Conservation (phyloP, 2,888 invertebrate genomes). For the Hyposoter dolosus region DNA sequence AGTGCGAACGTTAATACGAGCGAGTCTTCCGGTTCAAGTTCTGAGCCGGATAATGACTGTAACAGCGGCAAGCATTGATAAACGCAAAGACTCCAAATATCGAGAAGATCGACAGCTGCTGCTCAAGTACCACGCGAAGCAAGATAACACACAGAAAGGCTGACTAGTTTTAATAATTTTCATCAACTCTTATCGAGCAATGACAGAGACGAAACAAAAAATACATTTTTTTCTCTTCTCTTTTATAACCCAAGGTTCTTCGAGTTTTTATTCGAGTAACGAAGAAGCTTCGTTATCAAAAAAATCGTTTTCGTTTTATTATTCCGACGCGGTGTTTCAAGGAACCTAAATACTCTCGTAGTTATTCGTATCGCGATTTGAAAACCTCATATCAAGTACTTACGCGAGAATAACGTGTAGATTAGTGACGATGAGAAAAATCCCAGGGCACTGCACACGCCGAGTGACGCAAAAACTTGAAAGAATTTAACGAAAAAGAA, state of each 20-base stretch:
- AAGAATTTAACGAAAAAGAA: constrained; percentile 26
- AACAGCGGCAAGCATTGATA: constrained; percentile 80
- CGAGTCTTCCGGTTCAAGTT: constrained; percentile 83
- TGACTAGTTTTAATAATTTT: constrained; percentile 83
- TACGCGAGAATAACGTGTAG: constrained; percentile 42
- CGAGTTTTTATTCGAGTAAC: constrained; percentile 7
- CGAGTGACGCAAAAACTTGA: constrained; percentile 27
- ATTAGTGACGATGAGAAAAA: constrained; percentile 35
- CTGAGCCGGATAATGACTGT: constrained; percentile 83
- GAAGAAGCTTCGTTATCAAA: not conserved
- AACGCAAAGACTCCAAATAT: constrained; percentile 70
- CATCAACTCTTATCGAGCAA: constrained; percentile 68
- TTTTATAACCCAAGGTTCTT: constrained; percentile 30
- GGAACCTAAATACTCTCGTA: constrained; percentile 19
- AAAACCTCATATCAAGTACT: constrained; percentile 61
- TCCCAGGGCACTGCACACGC: constrained; percentile 20
- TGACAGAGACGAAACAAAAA: constrained; percentile 23
- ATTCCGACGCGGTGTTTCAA: constrained; percentile 33
- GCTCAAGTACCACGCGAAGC: constrained; percentile 84
- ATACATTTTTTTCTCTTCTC: constrained; percentile 26
- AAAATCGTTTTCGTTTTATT: constrained; percentile 11
- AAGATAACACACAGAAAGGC: constrained; percentile 84
- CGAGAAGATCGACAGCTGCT: constrained; percentile 82
- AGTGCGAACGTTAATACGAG: constrained; percentile 82
- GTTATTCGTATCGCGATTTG: constrained; percentile 13